A percentile compares a stretch with the other conserved stretches of the same genome.
These are phyloP conservation scores for Bombus terrestris DNA, from an alignment of 1,140 invertebrate genomes.

Conservation along the genomic window DNA sequence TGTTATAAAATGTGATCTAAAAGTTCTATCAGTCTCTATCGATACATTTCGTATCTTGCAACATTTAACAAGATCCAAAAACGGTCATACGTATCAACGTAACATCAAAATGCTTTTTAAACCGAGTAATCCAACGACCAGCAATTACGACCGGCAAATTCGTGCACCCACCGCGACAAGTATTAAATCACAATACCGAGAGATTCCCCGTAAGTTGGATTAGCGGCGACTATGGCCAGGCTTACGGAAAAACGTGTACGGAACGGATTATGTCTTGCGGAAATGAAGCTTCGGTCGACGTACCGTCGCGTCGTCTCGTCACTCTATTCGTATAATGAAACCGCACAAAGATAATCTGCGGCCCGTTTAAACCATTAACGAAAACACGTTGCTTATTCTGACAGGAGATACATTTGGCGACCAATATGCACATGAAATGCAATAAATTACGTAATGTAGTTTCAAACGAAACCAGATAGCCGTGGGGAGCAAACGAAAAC, in stretches of 20 bases:
- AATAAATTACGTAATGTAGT: slow-evolving; percentile 6
- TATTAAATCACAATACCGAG: slow-evolving; percentile 56
- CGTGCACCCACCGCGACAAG: slow-evolving; percentile 28
- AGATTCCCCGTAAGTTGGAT: slow-evolving; percentile 35
- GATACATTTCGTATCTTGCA: background rate
- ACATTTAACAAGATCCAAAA: background rate
- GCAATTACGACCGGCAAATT: slow-evolving; percentile 47
- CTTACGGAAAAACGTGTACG: slow-evolving; percentile 46
- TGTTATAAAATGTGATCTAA: too few relatives aligned
- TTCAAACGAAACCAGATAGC: background rate
- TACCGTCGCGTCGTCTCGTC: background rate
- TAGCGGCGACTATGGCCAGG: slow-evolving; percentile 41
- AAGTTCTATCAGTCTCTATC: background rate
- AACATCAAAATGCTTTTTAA: slow-evolving; percentile 28
- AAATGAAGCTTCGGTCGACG: slow-evolving; percentile 13
- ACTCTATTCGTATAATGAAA: background rate
- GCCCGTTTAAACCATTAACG: slow-evolving; percentile 29
- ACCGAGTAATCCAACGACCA: slow-evolving; percentile 39
- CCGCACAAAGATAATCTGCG: slow-evolving; percentile 2
- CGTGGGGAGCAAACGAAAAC: background rate
- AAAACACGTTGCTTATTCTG: background rate
- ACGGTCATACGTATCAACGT: background rate
- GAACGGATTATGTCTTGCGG: slow-evolving; percentile 33
- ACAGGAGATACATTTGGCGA: background rate
- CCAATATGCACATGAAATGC: background rate